These are phyloP conservation scores for Poecilia gillii DNA, from an alignment of 2,797 vertebrate genomes.

Conservation along the genomic window DNA sequence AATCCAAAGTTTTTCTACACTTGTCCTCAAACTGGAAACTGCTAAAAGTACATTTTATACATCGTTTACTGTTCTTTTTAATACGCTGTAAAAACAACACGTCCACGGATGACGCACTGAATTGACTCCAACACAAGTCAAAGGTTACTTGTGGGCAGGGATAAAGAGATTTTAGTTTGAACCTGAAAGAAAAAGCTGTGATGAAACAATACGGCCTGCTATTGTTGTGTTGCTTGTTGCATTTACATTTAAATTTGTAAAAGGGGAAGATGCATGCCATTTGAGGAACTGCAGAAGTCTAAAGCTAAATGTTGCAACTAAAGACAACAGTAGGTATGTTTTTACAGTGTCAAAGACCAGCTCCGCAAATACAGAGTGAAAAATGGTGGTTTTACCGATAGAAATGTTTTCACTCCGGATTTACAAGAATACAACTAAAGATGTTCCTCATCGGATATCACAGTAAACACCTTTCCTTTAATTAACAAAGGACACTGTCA, in stretches of 20 bases:
- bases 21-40: neutral
- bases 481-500: neutral
- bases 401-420: neutral
- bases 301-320: conserved; percentile 22
- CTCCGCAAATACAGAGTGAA: neutral
- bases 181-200: neutral
- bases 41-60: neutral
- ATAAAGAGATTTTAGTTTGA: neutral
- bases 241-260: neutral
- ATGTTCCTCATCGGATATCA: neutral
- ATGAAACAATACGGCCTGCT: conserved; percentile 1
- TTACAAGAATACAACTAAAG: neutral
- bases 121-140: neutral
- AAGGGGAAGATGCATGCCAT: conserved; percentile 35
- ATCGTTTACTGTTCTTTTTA: neutral
- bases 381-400: neutral
- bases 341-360: neutral
- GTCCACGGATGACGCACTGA: neutral
- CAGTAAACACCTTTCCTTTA: neutral
- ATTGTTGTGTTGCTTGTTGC: neutral
- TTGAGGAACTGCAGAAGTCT: conserved; percentile 33
- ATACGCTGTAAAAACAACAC: neutral
- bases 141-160: neutral
- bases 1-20: neutral
- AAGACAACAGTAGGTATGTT: neutral